These are phyloP conservation scores for Ectobius pallidus DNA, from an alignment of 2,888 invertebrate species.

Conservation along the genomic window DNA sequence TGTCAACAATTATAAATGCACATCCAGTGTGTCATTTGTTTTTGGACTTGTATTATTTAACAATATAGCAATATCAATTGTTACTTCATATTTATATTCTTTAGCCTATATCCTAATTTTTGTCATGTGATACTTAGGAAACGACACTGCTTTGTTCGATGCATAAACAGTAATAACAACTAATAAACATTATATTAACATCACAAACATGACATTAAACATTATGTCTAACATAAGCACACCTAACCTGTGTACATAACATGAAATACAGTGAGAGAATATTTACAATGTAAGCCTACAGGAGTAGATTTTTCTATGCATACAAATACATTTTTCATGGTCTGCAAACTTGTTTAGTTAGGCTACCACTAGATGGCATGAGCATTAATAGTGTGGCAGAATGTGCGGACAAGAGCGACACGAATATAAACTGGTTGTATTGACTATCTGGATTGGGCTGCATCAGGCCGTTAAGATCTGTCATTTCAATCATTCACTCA, in stretches of 20 bases:
- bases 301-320: neutral
- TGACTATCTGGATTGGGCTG: too few species aligned
- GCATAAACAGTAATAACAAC: conserved; percentile 11
- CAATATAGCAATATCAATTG: neutral
- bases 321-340: too few species aligned
- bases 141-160: conserved; percentile 8
- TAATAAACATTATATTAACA: conserved; percentile 6
- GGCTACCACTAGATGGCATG: too few species aligned
- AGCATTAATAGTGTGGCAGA: too few species aligned
- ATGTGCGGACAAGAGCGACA: too few species aligned
- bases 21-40: conserved; percentile 18
- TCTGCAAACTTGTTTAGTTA: too few species aligned
- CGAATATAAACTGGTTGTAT: too few species aligned
- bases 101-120: neutral
- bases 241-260: conserved; percentile 6
- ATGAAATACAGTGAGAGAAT: neutral
- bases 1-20: conserved; percentile 30
- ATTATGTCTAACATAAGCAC: neutral
- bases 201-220: neutral
- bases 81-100: neutral
- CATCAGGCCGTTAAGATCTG: too few species aligned
- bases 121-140: neutral
- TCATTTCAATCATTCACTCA: too few species aligned
- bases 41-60: conserved; percentile 12
- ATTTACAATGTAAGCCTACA: neutral